These are phyloP conservation scores for Eurosta solidaginis DNA, from an alignment of 1,140 invertebrate genomes.

Conservation along the genomic window DNA sequence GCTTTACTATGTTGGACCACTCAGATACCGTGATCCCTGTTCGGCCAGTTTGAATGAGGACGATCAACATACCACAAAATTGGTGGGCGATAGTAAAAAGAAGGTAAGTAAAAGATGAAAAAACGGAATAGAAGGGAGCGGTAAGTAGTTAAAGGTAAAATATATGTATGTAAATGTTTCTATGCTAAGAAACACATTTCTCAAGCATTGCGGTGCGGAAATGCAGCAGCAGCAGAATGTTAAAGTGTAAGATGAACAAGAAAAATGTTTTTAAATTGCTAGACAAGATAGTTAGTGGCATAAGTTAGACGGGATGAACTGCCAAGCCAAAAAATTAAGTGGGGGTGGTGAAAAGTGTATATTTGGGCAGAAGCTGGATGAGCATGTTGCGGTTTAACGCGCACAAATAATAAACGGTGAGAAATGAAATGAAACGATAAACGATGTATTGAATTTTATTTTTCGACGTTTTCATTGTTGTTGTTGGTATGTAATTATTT, in stretches of 20 bases:
- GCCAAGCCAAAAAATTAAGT: too few species aligned
- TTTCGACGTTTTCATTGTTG: neutral
- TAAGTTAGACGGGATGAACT: too few species aligned
- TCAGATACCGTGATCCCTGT: conserved; percentile 82
- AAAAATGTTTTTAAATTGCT: neutral
- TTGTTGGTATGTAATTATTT: neutral
- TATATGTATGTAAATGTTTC: neutral
- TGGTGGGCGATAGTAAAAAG: conserved; percentile 79
- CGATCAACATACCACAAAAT: conserved; percentile 87
- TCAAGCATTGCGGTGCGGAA: too few species aligned
- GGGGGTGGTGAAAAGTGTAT: too few species aligned
- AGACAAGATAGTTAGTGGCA: neutral
- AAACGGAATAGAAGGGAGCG: neutral
- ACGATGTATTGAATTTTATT: neutral
- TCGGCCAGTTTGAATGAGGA: conserved; percentile 86
- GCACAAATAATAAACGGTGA: neutral
- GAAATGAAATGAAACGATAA: neutral
- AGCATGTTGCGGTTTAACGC: neutral
- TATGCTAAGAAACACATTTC: too few species aligned
- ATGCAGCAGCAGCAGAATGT: conserved; percentile 17
- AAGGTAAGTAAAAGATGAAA: conserved; percentile 66
- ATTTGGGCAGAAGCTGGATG: neutral
- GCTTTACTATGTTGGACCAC: neutral
- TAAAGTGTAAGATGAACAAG: neutral
- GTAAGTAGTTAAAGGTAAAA: neutral